Evolutionary conservation across 2,888 invertebrate species (phyloP).

Genomic region (Gastrophysa polygoni): DNA sequence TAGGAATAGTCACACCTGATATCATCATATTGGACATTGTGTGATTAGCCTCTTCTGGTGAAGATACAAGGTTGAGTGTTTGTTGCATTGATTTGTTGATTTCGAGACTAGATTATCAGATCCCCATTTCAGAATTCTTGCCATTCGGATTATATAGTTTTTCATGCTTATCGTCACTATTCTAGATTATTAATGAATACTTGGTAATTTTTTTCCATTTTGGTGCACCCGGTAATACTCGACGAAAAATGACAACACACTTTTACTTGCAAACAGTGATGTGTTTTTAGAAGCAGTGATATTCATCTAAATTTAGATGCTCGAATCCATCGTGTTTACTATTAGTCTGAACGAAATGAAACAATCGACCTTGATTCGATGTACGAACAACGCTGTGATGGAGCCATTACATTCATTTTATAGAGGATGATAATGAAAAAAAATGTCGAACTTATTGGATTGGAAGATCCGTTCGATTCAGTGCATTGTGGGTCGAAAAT

Average conservation of each 20-base stretch:
- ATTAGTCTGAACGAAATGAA: constrained; percentile 4
- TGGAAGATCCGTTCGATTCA: background rate
- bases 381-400: constrained; percentile 3
- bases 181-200: too few relatives aligned
- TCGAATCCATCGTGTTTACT: background rate
- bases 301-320: background rate
- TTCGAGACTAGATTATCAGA: too few relatives aligned
- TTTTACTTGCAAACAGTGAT: background rate
- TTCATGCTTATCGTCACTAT: too few relatives aligned
- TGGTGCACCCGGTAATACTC: too few relatives aligned
- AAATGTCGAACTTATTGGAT: background rate
- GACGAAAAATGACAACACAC: background rate
- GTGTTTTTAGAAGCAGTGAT: background rate
- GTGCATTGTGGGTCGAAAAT: background rate
- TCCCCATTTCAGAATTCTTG: too few relatives aligned
- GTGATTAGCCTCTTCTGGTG: too few relatives aligned
- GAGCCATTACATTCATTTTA: background rate
- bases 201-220: too few relatives aligned
- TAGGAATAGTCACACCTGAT: too few relatives aligned
- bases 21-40: too few relatives aligned
- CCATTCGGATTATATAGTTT: too few relatives aligned
- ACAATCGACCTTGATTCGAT: constrained; percentile 7
- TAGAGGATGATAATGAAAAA: background rate
- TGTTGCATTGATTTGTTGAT: too few relatives aligned
- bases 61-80: too few relatives aligned